These are phyloP conservation scores for Ameiurus melas DNA, from an alignment of 2,113 vertebrate genomes.

Conservation along the genomic window DNA sequence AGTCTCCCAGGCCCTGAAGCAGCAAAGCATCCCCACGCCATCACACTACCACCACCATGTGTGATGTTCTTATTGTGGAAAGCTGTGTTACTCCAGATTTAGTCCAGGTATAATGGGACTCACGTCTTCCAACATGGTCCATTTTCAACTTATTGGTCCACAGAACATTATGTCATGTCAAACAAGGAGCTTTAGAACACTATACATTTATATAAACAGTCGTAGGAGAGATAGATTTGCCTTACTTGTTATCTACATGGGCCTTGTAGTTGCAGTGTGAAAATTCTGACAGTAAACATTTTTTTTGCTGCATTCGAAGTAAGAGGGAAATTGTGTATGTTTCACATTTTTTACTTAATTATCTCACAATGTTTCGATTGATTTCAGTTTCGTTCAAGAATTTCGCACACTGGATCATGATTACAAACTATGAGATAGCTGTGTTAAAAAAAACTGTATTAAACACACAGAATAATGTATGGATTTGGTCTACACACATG, in stretches of 20 bases:
- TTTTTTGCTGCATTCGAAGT: not conserved
- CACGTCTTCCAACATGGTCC: not conserved
- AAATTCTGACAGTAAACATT: not conserved
- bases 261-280: not conserved
- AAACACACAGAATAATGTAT: slow-evolving; percentile 53
- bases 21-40: not conserved
- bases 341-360: not conserved
- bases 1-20: too few relatives aligned
- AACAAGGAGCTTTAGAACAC: not conserved
- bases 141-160: not conserved
- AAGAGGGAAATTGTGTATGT: not conserved
- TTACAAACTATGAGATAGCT: not conserved
- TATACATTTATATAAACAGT: not conserved
- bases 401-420: not conserved
- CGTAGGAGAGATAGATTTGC: not conserved
- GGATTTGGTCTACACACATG: slow-evolving; percentile 56
- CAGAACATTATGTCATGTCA: not conserved
- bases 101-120: not conserved
- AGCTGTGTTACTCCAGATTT: not conserved
- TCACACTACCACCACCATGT: not conserved
- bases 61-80: not conserved
- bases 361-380: not conserved
- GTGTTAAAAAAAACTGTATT: not conserved
- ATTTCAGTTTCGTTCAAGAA: not conserved
- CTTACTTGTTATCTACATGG: not conserved